Conservation (phyloP, 1,140 invertebrate genomes). For the Drosophila elegans region DNA sequence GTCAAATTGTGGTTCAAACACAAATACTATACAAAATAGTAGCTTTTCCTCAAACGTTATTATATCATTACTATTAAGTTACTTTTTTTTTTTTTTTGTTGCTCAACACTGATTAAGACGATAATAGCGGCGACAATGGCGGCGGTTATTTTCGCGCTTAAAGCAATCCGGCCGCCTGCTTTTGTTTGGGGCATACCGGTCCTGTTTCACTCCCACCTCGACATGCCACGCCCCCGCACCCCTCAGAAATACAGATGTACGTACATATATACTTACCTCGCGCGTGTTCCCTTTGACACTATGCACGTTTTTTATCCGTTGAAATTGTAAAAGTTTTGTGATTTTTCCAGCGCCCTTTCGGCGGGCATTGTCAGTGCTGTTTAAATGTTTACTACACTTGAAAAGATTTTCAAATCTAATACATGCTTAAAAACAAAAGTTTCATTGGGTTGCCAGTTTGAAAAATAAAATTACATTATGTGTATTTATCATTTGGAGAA, state of each 20-base stretch:
- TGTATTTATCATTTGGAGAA: no score
- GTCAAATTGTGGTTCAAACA: no score
- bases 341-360: conserved; percentile 57
- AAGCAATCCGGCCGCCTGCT: conserved; percentile 44
- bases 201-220: neutral
- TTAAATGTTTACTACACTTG: conserved; percentile 18
- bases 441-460: no score
- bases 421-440: neutral
- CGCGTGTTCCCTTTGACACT: conserved; percentile 67
- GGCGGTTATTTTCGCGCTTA: conserved; percentile 61
- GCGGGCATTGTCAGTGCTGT: conserved; percentile 48
- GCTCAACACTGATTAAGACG: conserved; percentile 1
- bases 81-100: neutral
- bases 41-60: no score
- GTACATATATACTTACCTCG: conserved; percentile 23
- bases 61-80: neutral
- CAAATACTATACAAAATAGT: no score
- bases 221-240: neutral
- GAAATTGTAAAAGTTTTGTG: conserved; percentile 77
- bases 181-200: conserved; percentile 17
- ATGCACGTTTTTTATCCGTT: conserved; percentile 73
- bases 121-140: conserved; percentile 38
- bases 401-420: neutral
- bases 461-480: no score
- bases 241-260: neutral